Evolutionary conservation across 2,797 vertebrate species (phyloP), one percentile per base, ranked within the genome.

Genomic region (Acridotheres tristis): DNA sequence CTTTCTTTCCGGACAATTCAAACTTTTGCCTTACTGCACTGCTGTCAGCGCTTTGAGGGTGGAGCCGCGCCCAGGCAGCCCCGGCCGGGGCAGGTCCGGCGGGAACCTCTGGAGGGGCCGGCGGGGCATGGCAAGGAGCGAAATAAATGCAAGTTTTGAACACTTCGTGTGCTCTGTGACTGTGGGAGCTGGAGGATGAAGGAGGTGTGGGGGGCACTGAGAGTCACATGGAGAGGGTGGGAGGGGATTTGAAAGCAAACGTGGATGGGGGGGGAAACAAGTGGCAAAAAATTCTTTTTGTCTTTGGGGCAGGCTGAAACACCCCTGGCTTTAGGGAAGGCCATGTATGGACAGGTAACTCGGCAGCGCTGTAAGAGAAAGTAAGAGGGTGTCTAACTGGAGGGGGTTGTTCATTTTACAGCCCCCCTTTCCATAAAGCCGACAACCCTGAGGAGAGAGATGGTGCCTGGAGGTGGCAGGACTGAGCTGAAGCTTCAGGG

Each of bases 21-120:
- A 63, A 93, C 43, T 53, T 72, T 61, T 85, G 90, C 96, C 96
- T 97, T 97, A 96, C 62, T 94, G 85, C 84, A 79, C 87, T 85
- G 85, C 85, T 92, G 4, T 67, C 63, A 9, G 88, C 36, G 79
- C 92, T 95, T 80, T 32, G 45, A 11, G 58, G n/a, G 26, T 45
- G n/a, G 29, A 38, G 23, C 20, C 2, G 1, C 5, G 26, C n/a
- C 58, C 79, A 8, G 67, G 47, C 51, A 10, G 69, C 16, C 68
- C 62, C 34, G 5, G 61, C 45, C 34, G 51, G 62, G 76, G 26
- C 42, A 5, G 42, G 22, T 43, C 42, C 20, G n/a, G 29, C 25
- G 1, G 80, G 78, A 59, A 45, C 45, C 45, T 42, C 36, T 5
- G 7, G 55, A 16, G 55, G 51, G 15, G 53, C 43, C 4, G 2